phyloP scores from a whole-genome alignment of 2,797 vertebrate genomes.

The Intellagama lesueurii region DNA sequence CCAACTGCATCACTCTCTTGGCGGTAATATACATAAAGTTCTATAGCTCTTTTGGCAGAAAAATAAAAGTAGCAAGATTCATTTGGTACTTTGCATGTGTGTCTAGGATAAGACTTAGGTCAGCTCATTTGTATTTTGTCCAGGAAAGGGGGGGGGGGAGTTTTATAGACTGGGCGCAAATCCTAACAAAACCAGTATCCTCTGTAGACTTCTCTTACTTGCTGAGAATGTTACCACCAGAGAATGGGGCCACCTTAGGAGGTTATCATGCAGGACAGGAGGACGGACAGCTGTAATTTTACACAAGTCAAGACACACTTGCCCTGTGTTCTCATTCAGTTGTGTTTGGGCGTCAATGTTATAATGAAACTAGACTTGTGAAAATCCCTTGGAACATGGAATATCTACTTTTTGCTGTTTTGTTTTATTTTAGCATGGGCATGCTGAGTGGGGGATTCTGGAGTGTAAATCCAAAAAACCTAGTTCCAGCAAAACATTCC shows the following conservation, averaged over 20 bases:
- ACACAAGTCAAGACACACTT: too few species aligned
- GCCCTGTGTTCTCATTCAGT: neutral
- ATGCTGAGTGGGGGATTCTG: too few species aligned
- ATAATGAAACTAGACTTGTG: too few species aligned
- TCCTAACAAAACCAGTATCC: conserved; percentile 5
- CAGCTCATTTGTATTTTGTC: conserved; percentile 24
- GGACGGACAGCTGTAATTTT: neutral
- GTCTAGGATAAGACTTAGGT: neutral
- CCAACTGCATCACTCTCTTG: neutral
- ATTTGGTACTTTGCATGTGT: conserved; percentile 2
- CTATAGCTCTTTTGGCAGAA: neutral
- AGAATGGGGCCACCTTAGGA: neutral
- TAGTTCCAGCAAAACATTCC: too few species aligned
- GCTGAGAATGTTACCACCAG: neutral
- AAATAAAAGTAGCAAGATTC: conserved; percentile 6
- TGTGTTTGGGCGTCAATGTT: neutral
- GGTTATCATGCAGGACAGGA: neutral
- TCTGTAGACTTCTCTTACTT: neutral
- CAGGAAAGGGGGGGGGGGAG: neutral
- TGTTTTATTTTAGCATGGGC: too few species aligned
- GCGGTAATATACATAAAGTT: neutral
- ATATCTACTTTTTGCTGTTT: too few species aligned
- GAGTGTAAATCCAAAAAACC: too few species aligned
- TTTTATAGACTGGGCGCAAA: neutral
- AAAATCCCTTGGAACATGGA: too few species aligned